These are phyloP conservation scores for Sphaerophoria taeniata DNA, from an alignment of 2,888 invertebrate genomes.

Conservation along the genomic window DNA sequence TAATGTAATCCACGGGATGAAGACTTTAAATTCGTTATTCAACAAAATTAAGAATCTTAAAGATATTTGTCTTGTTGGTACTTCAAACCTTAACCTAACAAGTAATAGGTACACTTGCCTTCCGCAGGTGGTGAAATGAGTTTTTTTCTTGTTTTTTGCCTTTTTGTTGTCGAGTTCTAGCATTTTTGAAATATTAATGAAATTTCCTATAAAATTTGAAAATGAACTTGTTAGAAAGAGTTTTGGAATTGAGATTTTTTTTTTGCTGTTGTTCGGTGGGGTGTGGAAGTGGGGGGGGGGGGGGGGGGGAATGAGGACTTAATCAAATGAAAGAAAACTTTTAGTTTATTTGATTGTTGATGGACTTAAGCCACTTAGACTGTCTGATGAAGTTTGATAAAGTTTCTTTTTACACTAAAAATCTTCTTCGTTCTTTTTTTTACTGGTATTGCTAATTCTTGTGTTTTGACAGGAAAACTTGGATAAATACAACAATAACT, in stretches of 20 bases:
- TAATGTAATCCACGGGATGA: conserved; percentile 60
- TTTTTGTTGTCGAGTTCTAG: background rate
- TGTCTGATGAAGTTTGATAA: background rate
- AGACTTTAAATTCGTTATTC: conserved; percentile 58
- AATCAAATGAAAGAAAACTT: conserved; percentile 28
- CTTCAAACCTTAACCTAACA: background rate
- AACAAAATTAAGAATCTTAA: conserved; percentile 50
- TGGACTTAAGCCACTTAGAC: background rate
- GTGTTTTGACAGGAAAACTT: too few species aligned
- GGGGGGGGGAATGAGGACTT: conserved; percentile 11
- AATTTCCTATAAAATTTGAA: conserved; percentile 23
- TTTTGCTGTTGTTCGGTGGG: too few species aligned
- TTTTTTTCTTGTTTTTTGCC: background rate
- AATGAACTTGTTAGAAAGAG: conserved; percentile 27
- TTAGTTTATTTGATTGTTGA: conserved; percentile 9
- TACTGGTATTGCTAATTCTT: too few species aligned
- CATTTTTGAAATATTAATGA: conserved; percentile 37
- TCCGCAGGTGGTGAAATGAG: conserved; percentile 1
- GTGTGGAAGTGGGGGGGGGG: conserved; percentile 1
- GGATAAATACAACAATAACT: too few species aligned
- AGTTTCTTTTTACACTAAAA: background rate
- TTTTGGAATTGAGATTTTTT: background rate
- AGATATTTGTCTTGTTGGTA: conserved; percentile 38
- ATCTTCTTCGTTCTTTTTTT: background rate
- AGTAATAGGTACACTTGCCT: background rate